phyloP scores from a whole-genome alignment of 2,113 vertebrate species.

The Chaenogobius annularis region DNA sequence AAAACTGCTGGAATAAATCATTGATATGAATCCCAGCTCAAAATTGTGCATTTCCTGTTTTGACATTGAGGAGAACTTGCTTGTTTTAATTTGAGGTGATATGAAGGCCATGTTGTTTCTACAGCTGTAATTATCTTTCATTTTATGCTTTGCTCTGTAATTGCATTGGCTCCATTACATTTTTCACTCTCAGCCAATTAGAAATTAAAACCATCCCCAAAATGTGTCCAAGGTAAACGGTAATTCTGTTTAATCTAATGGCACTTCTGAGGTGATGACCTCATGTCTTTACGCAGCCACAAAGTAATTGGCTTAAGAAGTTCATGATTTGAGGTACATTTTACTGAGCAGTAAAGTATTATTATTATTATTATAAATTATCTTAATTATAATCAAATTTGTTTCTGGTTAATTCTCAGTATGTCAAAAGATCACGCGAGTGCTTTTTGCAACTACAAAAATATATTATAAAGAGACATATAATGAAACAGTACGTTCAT shows the following conservation, averaged over 20 bases:
- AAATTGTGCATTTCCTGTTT: not conserved
- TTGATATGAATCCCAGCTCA: not conserved
- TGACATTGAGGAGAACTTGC: not conserved
- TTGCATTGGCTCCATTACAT: not conserved
- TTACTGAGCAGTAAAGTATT: not conserved
- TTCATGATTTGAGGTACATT: not conserved
- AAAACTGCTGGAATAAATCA: not conserved
- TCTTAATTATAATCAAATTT: not conserved
- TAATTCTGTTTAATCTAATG: conserved; percentile 8
- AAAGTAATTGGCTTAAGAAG: not conserved
- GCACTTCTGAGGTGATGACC: not conserved
- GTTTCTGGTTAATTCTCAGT: too few relatives aligned
- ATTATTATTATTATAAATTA: not conserved
- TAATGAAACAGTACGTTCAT: too few relatives aligned
- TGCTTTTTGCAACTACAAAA: too few relatives aligned
- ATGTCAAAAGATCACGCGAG: too few relatives aligned
- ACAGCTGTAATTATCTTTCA: not conserved
- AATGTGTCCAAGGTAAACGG: not conserved
- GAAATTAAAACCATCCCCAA: not conserved
- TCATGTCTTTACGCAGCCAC: not conserved
- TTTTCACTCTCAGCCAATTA: not conserved
- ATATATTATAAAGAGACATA: too few relatives aligned
- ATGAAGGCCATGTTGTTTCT: conserved; percentile 2
- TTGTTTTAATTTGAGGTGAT: conserved; percentile 14
- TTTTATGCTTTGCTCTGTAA: conserved; percentile 8